These are phyloP conservation scores for Megalopta genalis DNA, from an alignment of 1,140 invertebrate genomes.

Conservation along the genomic window DNA sequence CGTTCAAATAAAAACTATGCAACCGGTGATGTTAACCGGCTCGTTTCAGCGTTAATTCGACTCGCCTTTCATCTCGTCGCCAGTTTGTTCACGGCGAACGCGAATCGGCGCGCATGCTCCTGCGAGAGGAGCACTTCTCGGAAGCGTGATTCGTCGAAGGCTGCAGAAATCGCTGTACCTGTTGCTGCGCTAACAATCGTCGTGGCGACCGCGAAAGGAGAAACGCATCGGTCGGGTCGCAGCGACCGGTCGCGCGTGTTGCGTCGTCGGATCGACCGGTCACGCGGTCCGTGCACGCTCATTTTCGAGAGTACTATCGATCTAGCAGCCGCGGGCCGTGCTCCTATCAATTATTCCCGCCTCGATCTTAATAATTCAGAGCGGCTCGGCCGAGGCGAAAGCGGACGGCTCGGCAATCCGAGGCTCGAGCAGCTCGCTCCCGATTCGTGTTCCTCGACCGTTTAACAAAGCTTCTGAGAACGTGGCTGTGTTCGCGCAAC, in stretches of 20 bases:
- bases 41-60: too few species aligned
- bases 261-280: conserved; percentile 16
- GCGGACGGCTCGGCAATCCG: conserved; percentile 9
- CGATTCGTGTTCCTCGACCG: background rate
- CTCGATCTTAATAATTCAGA: conserved; percentile 51
- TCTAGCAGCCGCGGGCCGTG: conserved; percentile 28
- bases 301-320: conserved; percentile 61
- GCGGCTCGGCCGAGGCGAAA: conserved; percentile 9
- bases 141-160: too few species aligned
- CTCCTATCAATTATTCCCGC: conserved; percentile 55
- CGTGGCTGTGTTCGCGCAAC: too few species aligned
- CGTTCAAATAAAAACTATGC: too few species aligned
- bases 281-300: conserved; percentile 16
- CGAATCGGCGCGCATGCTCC: too few species aligned
- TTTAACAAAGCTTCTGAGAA: background rate
- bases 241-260: background rate
- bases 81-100: too few species aligned
- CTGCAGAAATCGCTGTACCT: conserved; percentile 36
- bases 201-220: background rate
- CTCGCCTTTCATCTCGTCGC: too few species aligned
- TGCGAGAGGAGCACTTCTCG: too few species aligned
- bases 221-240: background rate
- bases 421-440: background rate
- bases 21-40: too few species aligned
- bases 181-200: conserved; percentile 56